Percentiles rank a stretch among this genome's conserved stretches.
These are phyloP conservation scores for Psephotus haematonotus DNA, from an alignment of 2,113 vertebrate genomes.

Conservation along the genomic window DNA sequence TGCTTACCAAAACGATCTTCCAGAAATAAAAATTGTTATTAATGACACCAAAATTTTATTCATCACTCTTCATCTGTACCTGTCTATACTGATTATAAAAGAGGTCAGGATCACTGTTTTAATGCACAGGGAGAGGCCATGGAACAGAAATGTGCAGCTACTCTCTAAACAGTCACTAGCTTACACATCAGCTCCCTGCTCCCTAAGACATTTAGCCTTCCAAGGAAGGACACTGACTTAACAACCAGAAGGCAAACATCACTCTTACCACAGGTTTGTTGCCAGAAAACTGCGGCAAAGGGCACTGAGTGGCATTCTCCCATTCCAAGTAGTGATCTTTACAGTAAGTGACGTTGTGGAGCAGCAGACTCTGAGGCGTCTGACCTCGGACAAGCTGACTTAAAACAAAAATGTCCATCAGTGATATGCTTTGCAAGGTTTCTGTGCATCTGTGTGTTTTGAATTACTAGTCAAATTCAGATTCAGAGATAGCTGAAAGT, in stretches of 20 bases:
- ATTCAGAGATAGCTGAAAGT: not conserved
- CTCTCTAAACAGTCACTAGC: not conserved
- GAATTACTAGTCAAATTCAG: not conserved
- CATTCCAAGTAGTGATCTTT: slow-evolving; percentile 76
- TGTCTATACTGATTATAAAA: not conserved
- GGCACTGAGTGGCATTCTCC: slow-evolving; percentile 67
- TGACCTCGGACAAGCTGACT: slow-evolving; percentile 81
- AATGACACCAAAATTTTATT: not conserved
- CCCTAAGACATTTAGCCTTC: not conserved
- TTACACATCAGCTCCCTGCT: not conserved
- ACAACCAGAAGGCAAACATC: slow-evolving; percentile 19
- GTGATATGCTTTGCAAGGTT: not conserved
- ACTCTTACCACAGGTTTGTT: slow-evolving; percentile 80
- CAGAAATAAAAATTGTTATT: not conserved
- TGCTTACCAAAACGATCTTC: not conserved
- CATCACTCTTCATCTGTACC: not conserved
- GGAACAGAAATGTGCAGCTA: not conserved
- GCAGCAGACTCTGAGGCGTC: slow-evolving; percentile 73
- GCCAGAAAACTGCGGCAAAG: slow-evolving; percentile 79
- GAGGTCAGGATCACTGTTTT: not conserved
- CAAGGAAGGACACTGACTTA: not conserved
- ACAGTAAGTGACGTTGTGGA: slow-evolving; percentile 79
- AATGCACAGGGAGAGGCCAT: not conserved
- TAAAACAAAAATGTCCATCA: slow-evolving; percentile 12
- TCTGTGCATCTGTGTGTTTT: not conserved